Evolutionary conservation across 2,888 invertebrate genomes (phyloP).

Genomic region (Oligia fasciuncula): DNA sequence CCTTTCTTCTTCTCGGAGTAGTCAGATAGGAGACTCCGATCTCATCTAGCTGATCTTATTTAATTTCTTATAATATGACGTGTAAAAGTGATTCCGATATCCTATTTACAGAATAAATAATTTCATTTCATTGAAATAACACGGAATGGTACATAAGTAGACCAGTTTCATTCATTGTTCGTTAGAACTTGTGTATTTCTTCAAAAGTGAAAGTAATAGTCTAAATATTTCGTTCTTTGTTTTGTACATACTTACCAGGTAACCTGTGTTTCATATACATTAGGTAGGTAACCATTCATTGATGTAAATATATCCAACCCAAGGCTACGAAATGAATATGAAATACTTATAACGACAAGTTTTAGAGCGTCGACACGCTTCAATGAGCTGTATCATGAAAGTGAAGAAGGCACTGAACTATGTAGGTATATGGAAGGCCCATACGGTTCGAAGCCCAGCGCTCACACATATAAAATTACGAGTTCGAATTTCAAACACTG

Average conservation of each 20-base stretch:
- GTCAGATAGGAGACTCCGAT: neutral
- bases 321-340: neutral
- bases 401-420: slow-evolving; percentile 46
- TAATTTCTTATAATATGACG: neutral
- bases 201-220: too few species aligned
- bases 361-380: slow-evolving; percentile 27
- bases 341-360: slow-evolving; percentile 12
- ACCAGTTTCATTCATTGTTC: neutral
- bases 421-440: slow-evolving; percentile 39
- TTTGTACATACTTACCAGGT: too few species aligned
- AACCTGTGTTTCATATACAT: neutral
- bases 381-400: slow-evolving; percentile 57
- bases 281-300: neutral
- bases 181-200: neutral
- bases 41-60: neutral
- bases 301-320: slow-evolving; percentile 5
- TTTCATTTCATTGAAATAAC: neutral
- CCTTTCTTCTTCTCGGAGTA: neutral
- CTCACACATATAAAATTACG: slow-evolving; percentile 34
- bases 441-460: slow-evolving; percentile 19
- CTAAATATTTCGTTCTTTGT: neutral
- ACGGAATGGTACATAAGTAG: neutral
- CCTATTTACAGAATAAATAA: neutral
- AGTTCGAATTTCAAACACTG: slow-evolving; percentile 11
- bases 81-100: neutral